phyloP scores from a whole-genome alignment of 2,113 vertebrate species.

The Cyprinodon tularosa region DNA sequence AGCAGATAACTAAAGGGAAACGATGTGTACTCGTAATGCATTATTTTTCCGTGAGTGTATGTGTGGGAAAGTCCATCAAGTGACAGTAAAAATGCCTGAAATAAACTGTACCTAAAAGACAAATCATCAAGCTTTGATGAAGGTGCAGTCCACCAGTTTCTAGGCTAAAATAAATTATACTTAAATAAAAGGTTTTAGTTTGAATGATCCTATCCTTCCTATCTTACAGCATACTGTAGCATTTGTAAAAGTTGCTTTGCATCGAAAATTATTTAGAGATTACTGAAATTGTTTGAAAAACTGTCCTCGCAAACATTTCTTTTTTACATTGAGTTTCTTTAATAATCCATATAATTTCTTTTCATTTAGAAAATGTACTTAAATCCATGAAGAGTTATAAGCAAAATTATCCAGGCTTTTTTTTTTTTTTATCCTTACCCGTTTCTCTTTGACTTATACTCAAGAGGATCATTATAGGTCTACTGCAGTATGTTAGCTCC shows the following conservation, averaged over 20 bases:
- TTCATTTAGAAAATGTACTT: neutral
- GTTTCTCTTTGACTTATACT: too few relatives aligned
- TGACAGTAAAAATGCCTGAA: slow-evolving; percentile 37
- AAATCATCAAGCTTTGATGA: slow-evolving; percentile 55
- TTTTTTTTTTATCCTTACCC: too few relatives aligned
- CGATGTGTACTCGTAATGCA: slow-evolving; percentile 40
- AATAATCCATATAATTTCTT: neutral
- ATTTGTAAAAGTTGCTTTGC: slow-evolving; percentile 30
- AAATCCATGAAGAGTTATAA: too few relatives aligned
- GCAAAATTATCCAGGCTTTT: too few relatives aligned
- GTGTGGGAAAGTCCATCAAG: slow-evolving; percentile 25
- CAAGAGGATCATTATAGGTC: too few relatives aligned
- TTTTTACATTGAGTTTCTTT: slow-evolving; percentile 9
- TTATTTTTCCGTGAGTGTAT: slow-evolving; percentile 12
- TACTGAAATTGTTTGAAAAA: slow-evolving; percentile 25
- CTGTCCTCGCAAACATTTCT: slow-evolving; percentile 18
- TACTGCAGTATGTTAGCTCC: too few relatives aligned
- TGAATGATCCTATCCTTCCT: slow-evolving; percentile 24
- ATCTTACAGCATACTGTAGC: neutral
- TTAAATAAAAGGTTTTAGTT: slow-evolving; percentile 12
- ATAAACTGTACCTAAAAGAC: slow-evolving; percentile 46
- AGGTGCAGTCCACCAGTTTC: slow-evolving; percentile 21
- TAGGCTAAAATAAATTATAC: slow-evolving; percentile 38
- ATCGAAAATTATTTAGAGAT: slow-evolving; percentile 46
- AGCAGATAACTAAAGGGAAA: slow-evolving; percentile 30